Base-by-base conservation (phyloP, 2,113 vertebrate species). In the Hydropotes inermis region DNA sequence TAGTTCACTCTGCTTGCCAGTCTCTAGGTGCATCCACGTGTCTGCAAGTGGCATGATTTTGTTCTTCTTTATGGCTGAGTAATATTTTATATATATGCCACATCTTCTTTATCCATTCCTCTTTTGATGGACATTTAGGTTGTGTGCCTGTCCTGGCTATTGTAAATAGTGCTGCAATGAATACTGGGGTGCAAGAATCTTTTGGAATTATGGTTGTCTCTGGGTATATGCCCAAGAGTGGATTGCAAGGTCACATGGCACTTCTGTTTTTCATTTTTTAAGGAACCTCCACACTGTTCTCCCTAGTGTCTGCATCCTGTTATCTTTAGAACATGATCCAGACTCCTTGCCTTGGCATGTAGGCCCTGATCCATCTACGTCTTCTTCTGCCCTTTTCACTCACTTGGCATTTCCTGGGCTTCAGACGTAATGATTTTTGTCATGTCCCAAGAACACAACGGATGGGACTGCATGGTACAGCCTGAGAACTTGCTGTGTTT, bases 291-390 rank as follows among this genome's bases (percentile, higher is more conserved):
- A 6, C 70, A 43, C 36, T 43, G 36, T 27, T 43, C 36, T 43
- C 70, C 21, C 19, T 43, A 2, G 36, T 43, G 11, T 43, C 67
- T 25, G 11, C 36, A 25, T 74, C 70, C 36, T 43, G 21, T 74
- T 25, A 16, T 60, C 7, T 23, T 85, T 52, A 19, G 47, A 81
- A 21, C 17, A 25, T 7, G 52, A 17, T 55, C 55, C 52, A 67
- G 10, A 45, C 36, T 78, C 43, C 15, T 8, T 19, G 12, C 39
- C 16, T 1, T 43, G 36, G 14, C 50, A 17, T 19, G 3, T 1
- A 21, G 11, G 2, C 4, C 16, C 33, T 28, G 2, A 1, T 3
- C 30, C 5, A 1, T 28, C 17, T 58, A 52, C 3, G 19, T 52
- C 15, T 92, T 3, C 57, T 33, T 5, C 52, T 78, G 28, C 25